Evolutionary conservation across 2,888 invertebrate species (phyloP).

Genomic region (Hyles lineata): DNA sequence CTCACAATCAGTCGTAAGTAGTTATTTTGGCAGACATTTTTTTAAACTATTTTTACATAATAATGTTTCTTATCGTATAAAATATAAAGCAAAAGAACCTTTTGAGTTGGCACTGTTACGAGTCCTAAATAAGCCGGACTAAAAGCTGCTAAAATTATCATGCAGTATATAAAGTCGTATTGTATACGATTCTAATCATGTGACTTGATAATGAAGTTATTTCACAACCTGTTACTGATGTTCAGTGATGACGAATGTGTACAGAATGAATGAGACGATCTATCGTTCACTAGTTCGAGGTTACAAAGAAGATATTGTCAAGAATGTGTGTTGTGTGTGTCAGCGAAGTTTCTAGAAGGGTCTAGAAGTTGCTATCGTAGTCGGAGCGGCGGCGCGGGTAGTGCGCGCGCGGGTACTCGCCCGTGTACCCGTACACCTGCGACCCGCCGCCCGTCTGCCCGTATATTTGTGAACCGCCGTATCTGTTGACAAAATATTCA

Average conservation of each 20-base stretch:
- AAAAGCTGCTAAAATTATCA: constrained; percentile 72
- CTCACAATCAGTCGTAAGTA: constrained; percentile 83
- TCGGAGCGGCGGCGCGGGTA: constrained; percentile 88
- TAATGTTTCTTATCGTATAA: constrained; percentile 53
- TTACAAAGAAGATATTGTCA: constrained; percentile 80
- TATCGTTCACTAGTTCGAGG: constrained; percentile 62
- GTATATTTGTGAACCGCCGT: constrained; percentile 87
- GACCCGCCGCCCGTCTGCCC: constrained; percentile 87
- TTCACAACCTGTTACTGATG: constrained; percentile 79
- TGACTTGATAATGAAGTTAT: constrained; percentile 61
- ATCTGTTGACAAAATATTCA: constrained; percentile 54
- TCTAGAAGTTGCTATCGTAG: constrained; percentile 92
- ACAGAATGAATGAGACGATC: constrained; percentile 55
- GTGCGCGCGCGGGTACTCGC: constrained; percentile 81
- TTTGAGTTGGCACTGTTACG: constrained; percentile 68
- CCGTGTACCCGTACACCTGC: constrained; percentile 83
- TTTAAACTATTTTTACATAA: constrained; percentile 57
- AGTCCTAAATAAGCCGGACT: constrained; percentile 78
- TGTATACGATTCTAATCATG: constrained; percentile 58
- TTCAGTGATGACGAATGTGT: constrained; percentile 54
- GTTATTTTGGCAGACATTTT: constrained; percentile 78
- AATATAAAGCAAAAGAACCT: constrained; percentile 62
- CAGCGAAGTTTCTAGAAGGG: constrained; percentile 51
- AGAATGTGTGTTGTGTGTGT: constrained; percentile 61
- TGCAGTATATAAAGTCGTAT: constrained; percentile 66